Base-by-base conservation (phyloP, 2,888 invertebrate genomes). In the Philereme vetulata region DNA sequence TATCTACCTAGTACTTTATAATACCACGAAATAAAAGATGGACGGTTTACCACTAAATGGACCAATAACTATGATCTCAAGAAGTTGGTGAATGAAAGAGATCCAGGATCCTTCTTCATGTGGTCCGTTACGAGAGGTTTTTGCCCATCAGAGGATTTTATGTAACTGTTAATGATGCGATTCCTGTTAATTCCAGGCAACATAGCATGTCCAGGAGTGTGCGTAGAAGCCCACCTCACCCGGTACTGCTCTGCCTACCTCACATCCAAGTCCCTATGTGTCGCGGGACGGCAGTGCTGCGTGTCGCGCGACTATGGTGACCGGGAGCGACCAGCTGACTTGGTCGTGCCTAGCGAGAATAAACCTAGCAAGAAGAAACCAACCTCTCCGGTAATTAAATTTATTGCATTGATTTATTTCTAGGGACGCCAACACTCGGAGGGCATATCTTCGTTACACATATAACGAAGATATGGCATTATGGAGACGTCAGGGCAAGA, bases 171-270 rank as follows among this genome's bases (percentile, higher is more conserved):
- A 21, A 1, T 21, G 21, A 21, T 21, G 21, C 21, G 21, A 21
- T 21, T 21, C 21, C 1, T 21, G 21, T 21, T 21, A 21, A 21
- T 60, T 52, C 3, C 85, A 94, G 94, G 89, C 32, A 94, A 77
- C 77, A 86, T 89, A 47, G 88, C 88, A 0, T 97, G 97, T 74
- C 95, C 95, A 0, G 97, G 97, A 4, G 95, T 97, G 5, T 98
- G 98, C 78, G 96, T 97, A 56, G 95, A 96, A 32, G 95, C 96
- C 53, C 93, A 95, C 33, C 95, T 97, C 63, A 95, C 97, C 0
- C 95, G 95, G 77, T 97, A 97, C 82, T 98, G 98, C 81, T 97
- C 97, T 75, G 97, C 97, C 0, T 96, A 97, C 71, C 88, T 97
- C 51, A 95, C 95, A 51, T 94, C 95, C 2, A 92, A 94, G 40